Base-by-base conservation (phyloP, 2,113 vertebrate genomes). In the Lucifuga dentata region DNA sequence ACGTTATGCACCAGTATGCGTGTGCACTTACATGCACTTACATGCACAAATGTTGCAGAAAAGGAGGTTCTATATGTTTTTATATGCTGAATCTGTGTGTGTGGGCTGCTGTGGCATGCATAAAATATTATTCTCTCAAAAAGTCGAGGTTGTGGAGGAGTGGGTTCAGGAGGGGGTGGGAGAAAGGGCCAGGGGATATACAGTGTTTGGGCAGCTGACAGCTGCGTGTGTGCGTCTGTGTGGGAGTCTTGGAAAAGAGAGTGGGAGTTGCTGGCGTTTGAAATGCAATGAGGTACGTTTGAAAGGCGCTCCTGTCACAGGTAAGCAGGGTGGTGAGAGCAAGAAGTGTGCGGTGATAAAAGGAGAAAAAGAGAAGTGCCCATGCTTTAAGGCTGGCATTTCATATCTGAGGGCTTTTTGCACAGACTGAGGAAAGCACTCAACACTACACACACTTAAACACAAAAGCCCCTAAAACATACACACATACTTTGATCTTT, bases 251-350 rank as follows among this genome's bases (percentile, higher is more conserved):
- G 68, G 74, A 82, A 73, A 78, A 55, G 73, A 81, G 79, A 92
- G 90, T 87, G 64, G 88, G 85, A 90, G 88, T 93, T 85, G 76
- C 86, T 78, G 87, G 79, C 77, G 89, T 94, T 92, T 94, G 91
- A 92, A 93, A 93, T 93, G 94, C 92, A 94, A 75, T 90, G 91
- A 93, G 91, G 79, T 92, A 80, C 78, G 85, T 79, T 89, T 90
- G 91, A 92, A 92, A 91, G 91, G 91, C 90, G 93, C 89, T 90
- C 78, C 92, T 92, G 91, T 92, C 91, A 93, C 87, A 93, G 92
- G 85, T 87, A 92, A 89, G 90, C 76, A 80, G 75, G 84, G 70
- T 83, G 82, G 86, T 76, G 68, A 58, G 52, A 77, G 81, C 72
- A 82, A 63, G 88, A 81, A 77, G 78, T 67, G 80, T 68, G 39